Conservation (phyloP, 2,888 invertebrate genomes). For the Nudaria mundana region DNA sequence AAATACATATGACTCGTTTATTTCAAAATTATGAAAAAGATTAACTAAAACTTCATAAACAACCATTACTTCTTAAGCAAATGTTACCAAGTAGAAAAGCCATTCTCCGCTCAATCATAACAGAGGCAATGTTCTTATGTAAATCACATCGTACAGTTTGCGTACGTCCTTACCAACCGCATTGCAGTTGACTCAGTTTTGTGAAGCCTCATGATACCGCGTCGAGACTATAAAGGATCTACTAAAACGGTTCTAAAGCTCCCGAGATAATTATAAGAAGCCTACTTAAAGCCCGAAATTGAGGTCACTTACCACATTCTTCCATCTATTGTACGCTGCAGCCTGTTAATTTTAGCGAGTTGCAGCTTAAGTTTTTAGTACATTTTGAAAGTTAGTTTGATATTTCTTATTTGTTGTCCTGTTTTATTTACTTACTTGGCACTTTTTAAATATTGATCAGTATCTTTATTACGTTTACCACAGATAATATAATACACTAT, state of each 20-base stretch:
- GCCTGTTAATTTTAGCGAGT: conserved; percentile 40
- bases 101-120: conserved; percentile 14
- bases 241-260: conserved; percentile 40
- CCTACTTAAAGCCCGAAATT: conserved; percentile 42
- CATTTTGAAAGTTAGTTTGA: too few relatives aligned
- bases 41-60: neutral
- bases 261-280: conserved; percentile 45
- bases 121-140: conserved; percentile 20
- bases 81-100: conserved; percentile 3
- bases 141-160: conserved; percentile 15
- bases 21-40: too few relatives aligned
- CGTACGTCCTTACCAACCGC: conserved; percentile 37
- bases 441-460: too few relatives aligned
- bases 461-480: too few relatives aligned
- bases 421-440: too few relatives aligned
- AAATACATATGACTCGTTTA: too few relatives aligned
- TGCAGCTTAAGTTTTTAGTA: conserved; percentile 29
- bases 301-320: conserved; percentile 24
- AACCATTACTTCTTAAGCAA: neutral
- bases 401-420: too few relatives aligned
- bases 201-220: conserved; percentile 28
- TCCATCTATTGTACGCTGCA: conserved; percentile 26
- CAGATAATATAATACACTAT: too few relatives aligned
- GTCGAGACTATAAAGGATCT: conserved; percentile 35
- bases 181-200: conserved; percentile 43